phyloP scores from a whole-genome alignment of 2,113 vertebrate genomes.

The Pica pica region DNA sequence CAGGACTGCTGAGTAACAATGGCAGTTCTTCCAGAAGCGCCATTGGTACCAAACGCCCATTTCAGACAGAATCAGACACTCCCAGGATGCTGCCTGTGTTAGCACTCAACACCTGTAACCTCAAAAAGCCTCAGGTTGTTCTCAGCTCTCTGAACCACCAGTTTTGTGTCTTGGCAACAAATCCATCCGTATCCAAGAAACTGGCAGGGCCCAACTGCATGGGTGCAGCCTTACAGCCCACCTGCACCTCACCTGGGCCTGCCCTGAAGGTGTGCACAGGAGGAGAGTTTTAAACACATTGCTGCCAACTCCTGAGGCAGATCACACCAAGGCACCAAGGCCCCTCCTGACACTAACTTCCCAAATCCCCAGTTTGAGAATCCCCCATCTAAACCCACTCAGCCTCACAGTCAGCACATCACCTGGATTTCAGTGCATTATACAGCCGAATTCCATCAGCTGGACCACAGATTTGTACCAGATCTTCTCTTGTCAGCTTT shows the following conservation, averaged over 20 bases:
- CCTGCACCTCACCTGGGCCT: not conserved
- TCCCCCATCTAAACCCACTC: not conserved
- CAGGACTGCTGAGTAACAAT: not conserved
- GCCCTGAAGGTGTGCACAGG: not conserved
- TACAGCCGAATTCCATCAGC: slow-evolving; percentile 93
- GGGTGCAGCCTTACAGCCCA: slow-evolving; percentile 8
- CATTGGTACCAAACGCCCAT: not conserved
- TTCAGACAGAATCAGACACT: not conserved
- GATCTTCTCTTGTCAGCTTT: slow-evolving; percentile 90
- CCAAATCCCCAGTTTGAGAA: not conserved
- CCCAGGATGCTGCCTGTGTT: not conserved
- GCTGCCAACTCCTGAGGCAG: not conserved
- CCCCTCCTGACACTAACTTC: not conserved
- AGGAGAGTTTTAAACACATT: not conserved
- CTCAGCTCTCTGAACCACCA: slow-evolving; percentile 19
- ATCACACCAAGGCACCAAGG: not conserved
- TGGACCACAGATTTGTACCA: slow-evolving; percentile 92
- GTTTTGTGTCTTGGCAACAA: slow-evolving; percentile 46
- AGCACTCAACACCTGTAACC: not conserved
- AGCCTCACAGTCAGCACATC: not conserved
- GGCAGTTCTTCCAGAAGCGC: not conserved
- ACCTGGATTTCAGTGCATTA: slow-evolving; percentile 94
- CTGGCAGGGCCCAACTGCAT: not conserved
- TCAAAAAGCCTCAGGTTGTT: slow-evolving; percentile 12
- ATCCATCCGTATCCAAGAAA: slow-evolving; percentile 9